phyloP scores from a whole-genome alignment of 2,113 vertebrate species.

The Lamprotornis superbus region DNA sequence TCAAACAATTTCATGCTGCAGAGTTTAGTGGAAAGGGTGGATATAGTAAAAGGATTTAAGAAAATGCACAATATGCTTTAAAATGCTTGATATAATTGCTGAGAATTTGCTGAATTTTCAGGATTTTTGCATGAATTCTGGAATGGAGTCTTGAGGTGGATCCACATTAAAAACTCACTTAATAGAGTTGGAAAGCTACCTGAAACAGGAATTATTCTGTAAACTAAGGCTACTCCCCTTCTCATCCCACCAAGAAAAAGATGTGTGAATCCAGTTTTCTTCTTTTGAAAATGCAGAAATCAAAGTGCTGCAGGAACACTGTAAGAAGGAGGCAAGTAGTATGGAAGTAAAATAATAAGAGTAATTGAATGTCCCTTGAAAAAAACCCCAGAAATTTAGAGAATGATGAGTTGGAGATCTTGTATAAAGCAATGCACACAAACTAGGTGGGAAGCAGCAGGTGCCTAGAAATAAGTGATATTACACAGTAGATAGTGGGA shows the following conservation, averaged over 20 bases:
- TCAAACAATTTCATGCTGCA: not conserved
- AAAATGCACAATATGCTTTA: not conserved
- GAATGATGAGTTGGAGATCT: not conserved
- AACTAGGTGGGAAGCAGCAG: not conserved
- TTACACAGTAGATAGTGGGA: not conserved
- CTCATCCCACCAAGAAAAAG: not conserved
- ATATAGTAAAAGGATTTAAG: not conserved
- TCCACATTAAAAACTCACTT: not conserved
- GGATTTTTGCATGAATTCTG: not conserved
- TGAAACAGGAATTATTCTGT: not conserved
- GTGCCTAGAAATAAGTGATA: not conserved
- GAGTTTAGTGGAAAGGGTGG: not conserved
- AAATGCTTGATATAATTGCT: not conserved
- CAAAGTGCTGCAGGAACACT: not conserved
- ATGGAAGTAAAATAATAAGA: not conserved
- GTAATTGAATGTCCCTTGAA: not conserved
- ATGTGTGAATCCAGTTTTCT: not conserved
- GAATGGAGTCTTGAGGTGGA: not conserved
- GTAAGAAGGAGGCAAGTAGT: not conserved
- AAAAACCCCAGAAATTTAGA: accelerated
- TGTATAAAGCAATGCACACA: not conserved
- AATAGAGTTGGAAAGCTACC: not conserved
- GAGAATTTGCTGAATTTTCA: not conserved
- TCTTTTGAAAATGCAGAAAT: not conserved
- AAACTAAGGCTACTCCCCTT: not conserved